Evolutionary conservation across 1,140 invertebrate genomes (phyloP).

Genomic region (Stegodyphus mimosarum): DNA sequence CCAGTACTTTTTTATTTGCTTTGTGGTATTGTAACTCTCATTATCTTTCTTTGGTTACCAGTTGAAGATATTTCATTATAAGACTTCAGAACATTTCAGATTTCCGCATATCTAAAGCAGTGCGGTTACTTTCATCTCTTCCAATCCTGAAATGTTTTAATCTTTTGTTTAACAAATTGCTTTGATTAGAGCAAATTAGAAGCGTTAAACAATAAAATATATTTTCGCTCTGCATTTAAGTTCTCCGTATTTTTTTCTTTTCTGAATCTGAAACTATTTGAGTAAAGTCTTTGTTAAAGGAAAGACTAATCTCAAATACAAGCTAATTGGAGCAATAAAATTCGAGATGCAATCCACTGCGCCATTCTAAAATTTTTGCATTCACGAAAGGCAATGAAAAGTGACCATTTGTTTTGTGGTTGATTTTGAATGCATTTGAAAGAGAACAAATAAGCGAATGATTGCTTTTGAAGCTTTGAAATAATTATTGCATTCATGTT

Average conservation of each 20-base stretch:
- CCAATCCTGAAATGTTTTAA: background rate
- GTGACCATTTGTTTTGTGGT: too few species aligned
- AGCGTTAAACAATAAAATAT: slow-evolving; percentile 4
- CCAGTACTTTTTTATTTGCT: slow-evolving; percentile 4
- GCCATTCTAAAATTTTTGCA: too few species aligned
- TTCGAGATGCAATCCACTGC: background rate
- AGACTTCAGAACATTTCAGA: background rate
- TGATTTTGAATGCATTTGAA: too few species aligned
- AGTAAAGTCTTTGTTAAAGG: background rate
- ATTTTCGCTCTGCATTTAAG: background rate
- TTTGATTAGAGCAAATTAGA: background rate
- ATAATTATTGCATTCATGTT: too few species aligned
- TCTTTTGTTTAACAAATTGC: background rate
- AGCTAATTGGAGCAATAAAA: background rate
- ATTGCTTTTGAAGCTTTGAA: too few species aligned
- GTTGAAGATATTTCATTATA: slow-evolving; percentile 7
- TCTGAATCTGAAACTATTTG: background rate
- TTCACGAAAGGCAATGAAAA: too few species aligned
- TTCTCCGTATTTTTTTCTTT: background rate
- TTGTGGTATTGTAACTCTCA: background rate
- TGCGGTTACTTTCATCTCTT: background rate
- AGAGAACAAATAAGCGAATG: too few species aligned
- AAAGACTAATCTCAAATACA: background rate
- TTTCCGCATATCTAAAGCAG: background rate
- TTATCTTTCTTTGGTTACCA: background rate